Conservation (phyloP, 2,113 vertebrate genomes). For the Lophura nycthemera region DNA sequence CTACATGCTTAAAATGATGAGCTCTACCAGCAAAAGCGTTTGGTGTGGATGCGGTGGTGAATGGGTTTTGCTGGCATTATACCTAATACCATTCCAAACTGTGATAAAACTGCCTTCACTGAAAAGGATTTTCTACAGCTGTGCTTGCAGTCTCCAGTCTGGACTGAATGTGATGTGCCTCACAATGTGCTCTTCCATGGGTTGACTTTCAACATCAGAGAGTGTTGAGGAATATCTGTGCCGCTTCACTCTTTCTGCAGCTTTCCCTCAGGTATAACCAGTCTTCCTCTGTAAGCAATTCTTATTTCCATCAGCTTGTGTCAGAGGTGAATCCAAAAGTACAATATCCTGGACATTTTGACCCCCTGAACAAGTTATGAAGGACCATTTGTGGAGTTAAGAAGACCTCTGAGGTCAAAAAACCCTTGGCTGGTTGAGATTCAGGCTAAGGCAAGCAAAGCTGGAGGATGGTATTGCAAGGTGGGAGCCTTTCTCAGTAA, state of each 20-base stretch:
- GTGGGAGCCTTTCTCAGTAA: neutral
- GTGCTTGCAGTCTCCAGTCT: neutral
- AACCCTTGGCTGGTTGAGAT: neutral
- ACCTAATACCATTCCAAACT: neutral
- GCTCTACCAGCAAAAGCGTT: neutral
- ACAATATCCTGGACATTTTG: neutral
- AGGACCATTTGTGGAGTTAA: neutral
- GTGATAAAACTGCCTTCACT: neutral
- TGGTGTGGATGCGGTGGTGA: neutral
- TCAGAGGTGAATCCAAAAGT: neutral
- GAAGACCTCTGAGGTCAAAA: neutral
- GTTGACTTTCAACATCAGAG: neutral
- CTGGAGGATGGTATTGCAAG: neutral
- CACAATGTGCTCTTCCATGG: fast-evolving
- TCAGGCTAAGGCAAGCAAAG: neutral
- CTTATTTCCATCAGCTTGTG: neutral
- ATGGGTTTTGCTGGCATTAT: neutral
- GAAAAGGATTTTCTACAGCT: neutral
- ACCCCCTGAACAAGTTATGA: neutral
- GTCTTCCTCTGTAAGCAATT: neutral
- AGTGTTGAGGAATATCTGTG: neutral
- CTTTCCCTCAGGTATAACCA: neutral
- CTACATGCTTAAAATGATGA: neutral
- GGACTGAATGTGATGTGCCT: neutral
- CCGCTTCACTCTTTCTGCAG: neutral